Conservation (phyloP, 2,113 vertebrate species). For the Oreochromis niloticus region DNA sequence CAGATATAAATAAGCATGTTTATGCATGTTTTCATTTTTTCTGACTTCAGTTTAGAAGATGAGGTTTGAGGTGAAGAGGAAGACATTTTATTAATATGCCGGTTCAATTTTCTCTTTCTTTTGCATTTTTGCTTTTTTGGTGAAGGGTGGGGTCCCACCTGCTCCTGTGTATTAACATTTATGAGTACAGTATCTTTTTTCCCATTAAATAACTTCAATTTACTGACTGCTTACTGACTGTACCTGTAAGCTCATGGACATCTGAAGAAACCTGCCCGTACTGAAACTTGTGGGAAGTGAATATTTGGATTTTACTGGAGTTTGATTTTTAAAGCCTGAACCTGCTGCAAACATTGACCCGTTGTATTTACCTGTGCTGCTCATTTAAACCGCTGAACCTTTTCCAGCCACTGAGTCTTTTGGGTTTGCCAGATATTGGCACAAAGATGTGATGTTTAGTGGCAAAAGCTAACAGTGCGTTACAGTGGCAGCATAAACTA, state of each 20-base stretch:
- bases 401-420: neutral
- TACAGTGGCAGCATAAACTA: neutral
- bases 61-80: neutral
- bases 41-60: neutral
- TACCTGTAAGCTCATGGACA: neutral
- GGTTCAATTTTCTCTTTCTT: neutral
- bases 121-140: neutral
- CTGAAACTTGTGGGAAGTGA: neutral
- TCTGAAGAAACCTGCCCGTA: neutral
- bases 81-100: neutral
- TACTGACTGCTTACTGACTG: neutral
- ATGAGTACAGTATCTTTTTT: too few species aligned
- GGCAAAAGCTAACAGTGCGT: neutral
- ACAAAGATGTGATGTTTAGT: neutral
- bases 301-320: neutral
- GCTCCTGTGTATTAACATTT: too few species aligned
- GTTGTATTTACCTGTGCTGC: neutral
- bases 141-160: neutral
- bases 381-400: neutral
- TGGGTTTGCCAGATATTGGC: neutral
- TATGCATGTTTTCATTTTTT: neutral
- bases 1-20: neutral
- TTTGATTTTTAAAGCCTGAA: neutral
- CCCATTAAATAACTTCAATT: neutral
- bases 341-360: neutral